These are phyloP conservation scores for Cyprinodon diabolis DNA, from an alignment of 2,797 vertebrate species.

Conservation along the genomic window DNA sequence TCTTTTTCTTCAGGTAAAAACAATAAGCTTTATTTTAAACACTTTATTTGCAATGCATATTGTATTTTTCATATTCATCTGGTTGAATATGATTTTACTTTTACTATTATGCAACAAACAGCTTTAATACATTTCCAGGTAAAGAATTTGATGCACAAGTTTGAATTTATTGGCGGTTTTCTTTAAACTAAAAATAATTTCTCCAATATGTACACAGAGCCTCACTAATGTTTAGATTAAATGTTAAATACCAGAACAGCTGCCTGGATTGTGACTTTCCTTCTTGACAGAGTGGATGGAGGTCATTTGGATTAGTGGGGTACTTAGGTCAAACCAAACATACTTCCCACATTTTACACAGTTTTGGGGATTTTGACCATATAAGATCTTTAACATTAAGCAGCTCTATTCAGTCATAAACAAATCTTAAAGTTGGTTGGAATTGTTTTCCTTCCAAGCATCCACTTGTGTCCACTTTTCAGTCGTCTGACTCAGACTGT, in stretches of 20 bases:
- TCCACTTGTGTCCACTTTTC: not conserved
- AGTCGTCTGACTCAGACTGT: not conserved
- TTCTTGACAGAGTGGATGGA: too few species aligned
- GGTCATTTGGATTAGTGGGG: too few species aligned
- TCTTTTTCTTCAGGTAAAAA: conserved; percentile 95
- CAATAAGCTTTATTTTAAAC: not conserved
- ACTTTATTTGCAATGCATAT: too few species aligned
- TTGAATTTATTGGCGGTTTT: not conserved
- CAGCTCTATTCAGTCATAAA: not conserved
- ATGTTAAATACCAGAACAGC: not conserved
- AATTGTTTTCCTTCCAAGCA: not conserved
- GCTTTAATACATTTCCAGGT: not conserved
- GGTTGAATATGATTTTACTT: not conserved
- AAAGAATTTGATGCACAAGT: not conserved
- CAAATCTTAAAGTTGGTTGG: not conserved
- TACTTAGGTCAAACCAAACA: too few species aligned
- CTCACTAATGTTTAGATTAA: not conserved
- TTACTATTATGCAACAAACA: not conserved
- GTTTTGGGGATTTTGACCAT: not conserved
- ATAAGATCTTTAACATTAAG: too few species aligned
- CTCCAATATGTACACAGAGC: not conserved
- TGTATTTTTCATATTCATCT: too few species aligned
- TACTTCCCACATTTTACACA: not conserved
- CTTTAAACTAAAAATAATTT: not conserved
- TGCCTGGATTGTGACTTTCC: too few species aligned